Base-by-base conservation (phyloP, 2,797 vertebrate genomes). In the Odontamblyopus rebecca region DNA sequence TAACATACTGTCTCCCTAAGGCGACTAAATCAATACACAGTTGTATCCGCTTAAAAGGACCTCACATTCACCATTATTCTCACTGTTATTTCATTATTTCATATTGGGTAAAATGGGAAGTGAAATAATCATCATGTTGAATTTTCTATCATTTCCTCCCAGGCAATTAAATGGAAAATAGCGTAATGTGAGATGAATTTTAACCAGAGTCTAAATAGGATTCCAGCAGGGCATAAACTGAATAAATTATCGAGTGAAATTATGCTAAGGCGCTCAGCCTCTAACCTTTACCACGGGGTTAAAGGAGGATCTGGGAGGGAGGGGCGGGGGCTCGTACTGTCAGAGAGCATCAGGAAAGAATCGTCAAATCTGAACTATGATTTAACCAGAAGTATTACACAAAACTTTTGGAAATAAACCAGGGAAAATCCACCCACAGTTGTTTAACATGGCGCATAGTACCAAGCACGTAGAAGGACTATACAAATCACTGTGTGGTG, bases 191-290 rank as follows among this genome's bases (percentile, higher is more conserved):
- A 75, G 71, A 80, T 68, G 68, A 81, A 86, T 78, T 67, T 77
- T 51, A 77, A 86, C 74, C 71, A 72, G 66, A 61, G 54, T 81
- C 74, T 72, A 79, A 87, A 87, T 86, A 30, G 64, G 82, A 74
- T 87, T 89, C 82, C 82, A 83, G 78, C 68, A 71, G 71, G 35
- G 29, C 69, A 16, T 19, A 71, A 61, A 71, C 61, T 71, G 83
- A 82, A 90, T 79, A 74, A 84, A 90, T 86, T 82, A 89, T 73
- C 72, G 61, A 75, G 50, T 72, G 64, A 81, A 85, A 74, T 66
- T 72, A 85, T 70, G 79, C 53, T 54, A 79, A 66, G 66, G 75
- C 74, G 71, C 81, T 78, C 67, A 19, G 71, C 69, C 81, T 77
- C 65, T 77, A 77, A 81, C 81, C 80, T 84, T 75, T 82, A 73